Evolutionary conservation across 2,888 invertebrate species (phyloP), one percentile per base, ranked within the genome.

Genomic region (Pseudococcus viburni): DNA sequence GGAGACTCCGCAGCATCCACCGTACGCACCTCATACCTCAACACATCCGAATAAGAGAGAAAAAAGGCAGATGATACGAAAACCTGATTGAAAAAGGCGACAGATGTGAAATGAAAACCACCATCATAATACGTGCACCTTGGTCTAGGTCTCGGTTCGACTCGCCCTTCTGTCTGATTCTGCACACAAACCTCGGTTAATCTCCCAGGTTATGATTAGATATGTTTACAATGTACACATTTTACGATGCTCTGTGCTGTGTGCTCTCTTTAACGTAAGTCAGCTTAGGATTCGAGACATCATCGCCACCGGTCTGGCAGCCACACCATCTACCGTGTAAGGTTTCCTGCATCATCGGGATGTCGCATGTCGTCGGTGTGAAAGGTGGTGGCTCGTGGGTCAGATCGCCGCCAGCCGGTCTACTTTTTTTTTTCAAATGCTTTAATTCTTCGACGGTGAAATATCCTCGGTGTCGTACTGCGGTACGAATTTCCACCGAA

Each of bases 71-170:
- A 73, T 73, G 68, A 73, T 73, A 26, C 12, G 11, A 73, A 73
- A 73, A 73, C 68, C 68, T 73, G 68, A 73, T 73, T 73, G 26
- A 33, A 73, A 73, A 33, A 22, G 68, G 68, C 68, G 68, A 73
- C 68, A 73, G 68, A 73, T 73, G 68, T 73, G 68, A 73, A 73
- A 73, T 26, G 68, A 73, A 73, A 73, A 73, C 68, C 68, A 73
- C 68, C 59, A 73, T 73, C 68, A 33, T n/a, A 19, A 22, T 33
- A 19, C 22, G 68, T 15, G 22, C 33, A 22, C 68, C 33, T 73
- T 33, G 68, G 26, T 73, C 68, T 22, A 4, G 68, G 17, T 73
- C 26, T 73, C 33, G 26, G 12, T 6, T 33, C 68, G 64, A 15
- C 51, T 33, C 51, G n/a, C 19, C 59, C 59, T 19, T 59, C 51